Conservation (phyloP, 2,888 invertebrate species). For the Agriopis marginaria region DNA sequence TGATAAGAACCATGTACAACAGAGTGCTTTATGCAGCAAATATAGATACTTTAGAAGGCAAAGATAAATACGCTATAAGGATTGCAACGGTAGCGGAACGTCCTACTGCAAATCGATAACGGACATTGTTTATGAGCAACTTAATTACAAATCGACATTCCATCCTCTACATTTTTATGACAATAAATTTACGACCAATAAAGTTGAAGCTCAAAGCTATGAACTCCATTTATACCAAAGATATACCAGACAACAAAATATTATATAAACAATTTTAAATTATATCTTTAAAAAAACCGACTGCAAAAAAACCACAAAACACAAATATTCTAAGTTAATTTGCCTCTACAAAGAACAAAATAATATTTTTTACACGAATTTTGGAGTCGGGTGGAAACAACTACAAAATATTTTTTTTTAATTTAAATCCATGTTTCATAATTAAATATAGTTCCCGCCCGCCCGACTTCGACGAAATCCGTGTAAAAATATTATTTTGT, state of each 20-base stretch:
- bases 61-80: conserved; percentile 1
- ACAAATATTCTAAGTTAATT: no score
- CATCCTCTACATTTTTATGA: conserved; percentile 32
- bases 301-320: no score
- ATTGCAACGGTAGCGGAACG: conserved; percentile 8
- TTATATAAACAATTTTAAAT: no score
- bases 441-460: no score
- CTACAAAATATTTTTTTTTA: no score
- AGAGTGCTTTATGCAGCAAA: conserved; percentile 21
- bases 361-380: no score
- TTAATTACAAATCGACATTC: conserved; percentile 34
- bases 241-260: neutral
- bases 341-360: no score
- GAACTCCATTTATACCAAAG: conserved; percentile 24
- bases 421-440: no score
- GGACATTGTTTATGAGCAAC: conserved; percentile 30
- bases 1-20: conserved; percentile 27
- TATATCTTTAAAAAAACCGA: no score
- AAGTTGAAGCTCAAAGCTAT: conserved; percentile 35
- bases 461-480: no score
- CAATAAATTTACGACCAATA: conserved; percentile 39
- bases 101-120: conserved; percentile 18
- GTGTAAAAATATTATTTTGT: no score
- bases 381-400: no score
- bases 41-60: conserved; percentile 2